A percentile compares a stretch with the other conserved stretches of the same genome.
Conservation (phyloP, 92 coral and sea anemone species). For the Porites cylindrica region DNA sequence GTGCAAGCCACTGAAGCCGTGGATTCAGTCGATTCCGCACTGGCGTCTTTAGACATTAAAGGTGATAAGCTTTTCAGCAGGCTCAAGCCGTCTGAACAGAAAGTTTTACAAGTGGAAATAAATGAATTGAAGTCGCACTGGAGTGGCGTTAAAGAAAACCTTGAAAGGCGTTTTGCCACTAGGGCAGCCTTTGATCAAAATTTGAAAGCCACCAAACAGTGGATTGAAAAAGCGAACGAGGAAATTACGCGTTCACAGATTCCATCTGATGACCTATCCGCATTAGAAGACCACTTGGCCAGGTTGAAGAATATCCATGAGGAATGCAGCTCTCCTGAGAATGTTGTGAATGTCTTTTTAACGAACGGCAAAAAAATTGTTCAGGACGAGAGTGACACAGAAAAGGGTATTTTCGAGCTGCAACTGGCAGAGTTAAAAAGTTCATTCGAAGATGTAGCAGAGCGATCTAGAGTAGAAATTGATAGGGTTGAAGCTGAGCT, state of each 20-base stretch:
- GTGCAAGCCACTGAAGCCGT: constrained; percentile 50
- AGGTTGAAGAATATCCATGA: constrained; percentile 31
- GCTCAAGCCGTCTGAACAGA: constrained; percentile 70
- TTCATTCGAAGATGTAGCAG: constrained; percentile 21
- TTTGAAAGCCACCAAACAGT: constrained; percentile 57
- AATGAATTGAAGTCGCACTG: constrained; percentile 58
- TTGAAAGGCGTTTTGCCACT: constrained; percentile 57
- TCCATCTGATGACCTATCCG: constrained; percentile 28
- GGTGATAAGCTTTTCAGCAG: constrained; percentile 51
- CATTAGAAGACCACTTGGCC: constrained; percentile 35
- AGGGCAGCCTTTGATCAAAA: constrained; percentile 60
- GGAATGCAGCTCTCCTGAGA: constrained; percentile 38
- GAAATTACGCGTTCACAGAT: constrained; percentile 36
- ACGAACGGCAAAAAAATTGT: constrained; percentile 45
- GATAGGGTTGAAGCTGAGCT: constrained; percentile 22
- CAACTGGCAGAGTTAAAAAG: constrained; percentile 44
- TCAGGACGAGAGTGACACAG: constrained; percentile 9
- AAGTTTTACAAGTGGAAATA: constrained; percentile 58
- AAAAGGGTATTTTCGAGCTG: constrained; percentile 37
- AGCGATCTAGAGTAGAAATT: constrained; percentile 21
- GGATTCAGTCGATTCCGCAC: constrained; percentile 65
- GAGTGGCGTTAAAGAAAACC: constrained; percentile 69
- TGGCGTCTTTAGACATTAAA: constrained; percentile 39
- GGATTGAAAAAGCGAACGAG: constrained; percentile 61
- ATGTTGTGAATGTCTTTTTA: constrained; percentile 27